Base-by-base conservation (phyloP, 2,797 vertebrate species). In the Phataginus tetradactyla region DNA sequence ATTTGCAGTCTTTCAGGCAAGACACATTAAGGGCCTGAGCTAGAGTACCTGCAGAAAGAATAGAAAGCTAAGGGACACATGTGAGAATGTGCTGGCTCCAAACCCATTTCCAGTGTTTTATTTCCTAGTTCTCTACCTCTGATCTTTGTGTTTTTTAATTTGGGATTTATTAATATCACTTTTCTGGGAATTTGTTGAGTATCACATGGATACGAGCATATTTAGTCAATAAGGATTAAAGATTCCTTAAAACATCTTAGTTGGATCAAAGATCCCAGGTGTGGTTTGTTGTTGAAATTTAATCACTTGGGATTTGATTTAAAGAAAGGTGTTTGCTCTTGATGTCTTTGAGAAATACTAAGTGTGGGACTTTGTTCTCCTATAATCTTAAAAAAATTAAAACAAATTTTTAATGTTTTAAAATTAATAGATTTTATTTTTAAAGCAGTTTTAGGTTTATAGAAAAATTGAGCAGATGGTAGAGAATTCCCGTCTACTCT, bases 201-300 rank as follows among this genome's bases (percentile, higher is more conserved):
- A 5, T 83, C 23, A 59, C 23, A 23, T 66, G 72, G 61, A n/a
- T 64, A 4, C 78, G 49, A 37, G 0, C 61, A 11, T 68, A 20
- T 27, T 81, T 37, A 55, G 59, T 78, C 3, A 20, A 5, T 68
- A 68, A 61, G 55, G 25, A 84, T 71, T 27, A 55, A 85, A 92
- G 72, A 85, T 20, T 69, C 18, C 29, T 57, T 95, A 77, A 77
- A 84, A 78, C 84, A 79, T 55, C 83, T 49, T 88, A 59, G 42
- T 90, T 75, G 25, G 12, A 64, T 71, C 75, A 25, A 90, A 94
- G 53, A 81, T 88, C 15, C 37, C n/a, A 83, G 37, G 61, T 72
- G 91, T 93, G 71, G 12, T 71, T 93, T 93, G 17, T 86, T 75
- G 7, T 63, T 96, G 68, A 90, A 90, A 90, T 83, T 83, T 86